Conservation (phyloP, 2,888 invertebrate genomes). For the Fabriciana adippe region DNA sequence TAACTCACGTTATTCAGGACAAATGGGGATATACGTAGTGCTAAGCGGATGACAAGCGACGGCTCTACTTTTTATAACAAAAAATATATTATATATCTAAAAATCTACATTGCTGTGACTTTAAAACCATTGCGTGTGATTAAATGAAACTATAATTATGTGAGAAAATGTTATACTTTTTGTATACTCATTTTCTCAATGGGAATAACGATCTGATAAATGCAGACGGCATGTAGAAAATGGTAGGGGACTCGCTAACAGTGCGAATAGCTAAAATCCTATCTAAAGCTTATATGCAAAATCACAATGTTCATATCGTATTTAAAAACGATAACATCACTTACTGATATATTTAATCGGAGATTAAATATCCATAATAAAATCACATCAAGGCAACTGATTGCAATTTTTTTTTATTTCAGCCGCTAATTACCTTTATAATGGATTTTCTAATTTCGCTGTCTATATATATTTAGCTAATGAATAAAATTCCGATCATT, state of each 20-base stretch:
- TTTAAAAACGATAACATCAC: constrained; percentile 1
- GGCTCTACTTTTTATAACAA: constrained; percentile 24
- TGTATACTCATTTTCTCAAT: constrained; percentile 40
- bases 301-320: constrained; percentile 12
- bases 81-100: constrained; percentile 32
- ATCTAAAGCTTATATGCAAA: constrained; percentile 6
- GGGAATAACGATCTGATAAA: constrained; percentile 42
- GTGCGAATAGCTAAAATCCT: constrained; percentile 28
- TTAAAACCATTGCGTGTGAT: constrained; percentile 41
- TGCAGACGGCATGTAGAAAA: constrained; percentile 31
- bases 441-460: too few species aligned
- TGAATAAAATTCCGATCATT: constrained; percentile 6
- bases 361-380: not conserved
- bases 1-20: constrained; percentile 39
- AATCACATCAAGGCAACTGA: not conserved
- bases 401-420: not conserved
- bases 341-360: constrained; percentile 16
- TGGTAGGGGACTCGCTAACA: constrained; percentile 26
- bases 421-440: not conserved
- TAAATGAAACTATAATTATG: constrained; percentile 40
- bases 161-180: constrained; percentile 40
- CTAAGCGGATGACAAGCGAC: constrained; percentile 33
- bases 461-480: not conserved
- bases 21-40: constrained; percentile 37
- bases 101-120: constrained; percentile 35